A percentile compares a stretch with the other conserved stretches of the same genome.
Conservation (phyloP, 2,888 invertebrate species). For the Monopis laevigella region DNA sequence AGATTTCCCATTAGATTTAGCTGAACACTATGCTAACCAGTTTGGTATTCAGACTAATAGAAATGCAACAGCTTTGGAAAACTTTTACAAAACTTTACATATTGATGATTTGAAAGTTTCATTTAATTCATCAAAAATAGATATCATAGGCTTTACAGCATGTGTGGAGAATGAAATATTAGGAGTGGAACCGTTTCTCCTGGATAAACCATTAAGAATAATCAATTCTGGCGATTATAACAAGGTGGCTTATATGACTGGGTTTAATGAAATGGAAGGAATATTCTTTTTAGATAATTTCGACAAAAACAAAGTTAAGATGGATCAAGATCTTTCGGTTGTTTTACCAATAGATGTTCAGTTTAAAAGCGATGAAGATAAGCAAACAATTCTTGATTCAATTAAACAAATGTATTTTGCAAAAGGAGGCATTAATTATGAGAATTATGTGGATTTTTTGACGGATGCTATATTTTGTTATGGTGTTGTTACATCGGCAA, state of each 20-base stretch:
- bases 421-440: not conserved
- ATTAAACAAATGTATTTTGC: conserved; percentile 2
- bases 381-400: not conserved
- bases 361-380: not conserved
- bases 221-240: conserved; percentile 6
- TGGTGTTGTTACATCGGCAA: not conserved
- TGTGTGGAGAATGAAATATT: conserved; percentile 3
- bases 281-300: conserved; percentile 2
- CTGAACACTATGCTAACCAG: not conserved
- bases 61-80: conserved; percentile 4
- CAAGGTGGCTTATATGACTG: conserved; percentile 3
- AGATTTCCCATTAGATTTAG: not conserved
- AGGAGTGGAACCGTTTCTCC: conserved; percentile 1
- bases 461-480: not conserved
- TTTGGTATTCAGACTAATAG: not conserved
- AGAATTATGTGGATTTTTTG: conserved; percentile 2
- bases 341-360: not conserved
- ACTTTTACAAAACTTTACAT: conserved; percentile 3
- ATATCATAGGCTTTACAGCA: conserved; percentile 2
- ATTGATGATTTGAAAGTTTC: not conserved
- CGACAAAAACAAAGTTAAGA: not conserved
- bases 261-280: conserved; percentile 1
- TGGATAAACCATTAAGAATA: conserved; percentile 5
- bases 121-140: not conserved
- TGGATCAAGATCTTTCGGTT: conserved; percentile 4